Evolutionary conservation across 2,797 vertebrate species (phyloP).

Genomic region (Lutjanus argentimaculatus): DNA sequence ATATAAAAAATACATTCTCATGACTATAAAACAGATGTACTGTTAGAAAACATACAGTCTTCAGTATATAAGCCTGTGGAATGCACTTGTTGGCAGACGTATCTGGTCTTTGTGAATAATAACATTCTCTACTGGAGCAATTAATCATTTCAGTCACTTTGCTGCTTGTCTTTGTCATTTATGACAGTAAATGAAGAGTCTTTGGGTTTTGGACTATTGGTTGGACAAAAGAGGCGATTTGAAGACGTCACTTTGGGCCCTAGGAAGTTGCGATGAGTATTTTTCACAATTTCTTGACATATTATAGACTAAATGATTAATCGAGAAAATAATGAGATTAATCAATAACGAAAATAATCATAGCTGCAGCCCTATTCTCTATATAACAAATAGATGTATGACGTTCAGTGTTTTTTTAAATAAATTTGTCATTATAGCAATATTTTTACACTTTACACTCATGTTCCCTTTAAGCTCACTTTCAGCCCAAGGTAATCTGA

Average conservation of each 20-base stretch:
- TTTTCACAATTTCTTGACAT: too few relatives aligned
- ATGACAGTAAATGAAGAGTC: too few relatives aligned
- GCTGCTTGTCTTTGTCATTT: too few relatives aligned
- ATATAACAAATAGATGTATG: slow-evolving; percentile 7
- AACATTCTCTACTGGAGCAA: not conserved
- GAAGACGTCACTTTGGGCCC: too few relatives aligned
- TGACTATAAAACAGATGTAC: slow-evolving; percentile 10
- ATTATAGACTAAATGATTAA: too few relatives aligned
- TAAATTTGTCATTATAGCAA: not conserved
- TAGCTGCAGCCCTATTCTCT: not conserved
- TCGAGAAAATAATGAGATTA: too few relatives aligned
- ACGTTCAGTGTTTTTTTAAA: slow-evolving; percentile 8
- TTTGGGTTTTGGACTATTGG: too few relatives aligned
- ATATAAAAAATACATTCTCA: slow-evolving; percentile 62
- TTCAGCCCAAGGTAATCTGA: slow-evolving; percentile 72
- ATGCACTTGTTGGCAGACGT: slow-evolving; percentile 29
- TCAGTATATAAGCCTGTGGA: slow-evolving; percentile 6
- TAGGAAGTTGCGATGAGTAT: too few relatives aligned
- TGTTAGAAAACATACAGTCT: slow-evolving; percentile 33
- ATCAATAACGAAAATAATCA: too few relatives aligned
- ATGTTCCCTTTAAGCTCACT: slow-evolving; percentile 56
- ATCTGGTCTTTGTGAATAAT: slow-evolving; percentile 16
- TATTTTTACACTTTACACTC: slow-evolving; percentile 17
- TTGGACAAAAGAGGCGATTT: too few relatives aligned
- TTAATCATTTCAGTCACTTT: too few relatives aligned